A percentile compares a stretch with the other conserved stretches of the same genome.
phyloP scores from a whole-genome alignment of 2,888 invertebrate genomes.

The Alviniconcha strummeri region DNA sequence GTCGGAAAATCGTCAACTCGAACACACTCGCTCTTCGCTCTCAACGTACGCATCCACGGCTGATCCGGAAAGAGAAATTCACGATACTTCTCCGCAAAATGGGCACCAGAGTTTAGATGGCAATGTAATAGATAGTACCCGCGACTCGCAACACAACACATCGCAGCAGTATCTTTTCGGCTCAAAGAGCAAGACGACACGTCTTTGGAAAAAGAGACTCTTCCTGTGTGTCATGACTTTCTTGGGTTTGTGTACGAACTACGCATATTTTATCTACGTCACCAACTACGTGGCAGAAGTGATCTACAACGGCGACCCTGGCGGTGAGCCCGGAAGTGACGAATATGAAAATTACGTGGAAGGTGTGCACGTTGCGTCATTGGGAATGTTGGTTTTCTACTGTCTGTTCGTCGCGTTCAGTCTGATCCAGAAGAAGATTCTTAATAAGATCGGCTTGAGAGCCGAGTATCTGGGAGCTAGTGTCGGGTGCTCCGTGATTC shows the following conservation, averaged over 20 bases:
- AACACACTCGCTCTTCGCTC: too few species aligned
- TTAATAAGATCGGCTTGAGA: constrained; percentile 5
- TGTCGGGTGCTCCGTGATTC: not conserved
- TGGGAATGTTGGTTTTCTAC: constrained; percentile 31
- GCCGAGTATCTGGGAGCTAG: not conserved
- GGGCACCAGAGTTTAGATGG: too few species aligned
- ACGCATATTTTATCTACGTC: constrained; percentile 26
- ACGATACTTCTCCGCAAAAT: too few species aligned
- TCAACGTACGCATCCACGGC: too few species aligned
- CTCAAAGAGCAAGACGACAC: not conserved
- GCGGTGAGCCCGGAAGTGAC: not conserved
- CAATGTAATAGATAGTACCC: too few species aligned
- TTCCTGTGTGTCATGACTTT: constrained; percentile 22
- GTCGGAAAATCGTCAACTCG: not conserved
- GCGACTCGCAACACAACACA: not conserved
- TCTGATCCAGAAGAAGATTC: constrained; percentile 13
- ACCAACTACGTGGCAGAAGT: constrained; percentile 31
- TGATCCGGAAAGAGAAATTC: too few species aligned
- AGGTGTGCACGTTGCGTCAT: constrained; percentile 25
- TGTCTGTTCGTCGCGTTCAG: constrained; percentile 26
- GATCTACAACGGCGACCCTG: constrained; percentile 24
- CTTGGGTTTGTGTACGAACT: constrained; percentile 18
- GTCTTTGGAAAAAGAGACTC: not conserved
- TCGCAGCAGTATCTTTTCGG: not conserved
- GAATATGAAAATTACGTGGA: constrained; percentile 16